Evolutionary conservation across 2,113 vertebrate genomes (phyloP).

Genomic region (Corapipo altera): DNA sequence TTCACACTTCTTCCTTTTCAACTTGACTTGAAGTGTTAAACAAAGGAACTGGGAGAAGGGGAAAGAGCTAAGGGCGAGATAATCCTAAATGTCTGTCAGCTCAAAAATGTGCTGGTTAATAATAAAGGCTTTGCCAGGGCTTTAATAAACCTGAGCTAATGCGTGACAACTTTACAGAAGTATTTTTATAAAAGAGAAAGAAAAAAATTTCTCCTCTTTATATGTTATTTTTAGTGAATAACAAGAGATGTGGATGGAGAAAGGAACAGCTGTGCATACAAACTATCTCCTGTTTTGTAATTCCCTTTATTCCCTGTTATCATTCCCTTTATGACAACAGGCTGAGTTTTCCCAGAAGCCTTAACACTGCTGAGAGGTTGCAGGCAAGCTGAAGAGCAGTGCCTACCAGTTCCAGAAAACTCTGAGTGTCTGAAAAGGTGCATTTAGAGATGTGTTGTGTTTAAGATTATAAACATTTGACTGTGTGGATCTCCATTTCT

Average conservation of each 20-base stretch:
- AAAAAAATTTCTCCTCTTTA: background rate
- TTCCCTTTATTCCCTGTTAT: background rate
- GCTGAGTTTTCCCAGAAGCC: background rate
- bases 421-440: background rate
- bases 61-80: background rate
- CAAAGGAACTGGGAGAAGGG: background rate
- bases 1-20: slow-evolving; percentile 8
- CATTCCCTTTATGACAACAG: background rate
- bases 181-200: background rate
- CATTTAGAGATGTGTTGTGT: background rate
- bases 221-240: background rate
- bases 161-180: rapidly evolving
- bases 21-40: slow-evolving; percentile 8
- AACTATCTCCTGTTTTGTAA: background rate
- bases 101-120: background rate
- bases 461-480: background rate
- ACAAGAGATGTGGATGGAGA: background rate
- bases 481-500: background rate
- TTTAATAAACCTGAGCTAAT: background rate
- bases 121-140: background rate
- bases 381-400: background rate
- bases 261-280: background rate
- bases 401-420: background rate
- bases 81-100: background rate
- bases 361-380: background rate